phyloP scores from a whole-genome alignment of 2,888 invertebrate species.

The Leptogaster cylindrica region DNA sequence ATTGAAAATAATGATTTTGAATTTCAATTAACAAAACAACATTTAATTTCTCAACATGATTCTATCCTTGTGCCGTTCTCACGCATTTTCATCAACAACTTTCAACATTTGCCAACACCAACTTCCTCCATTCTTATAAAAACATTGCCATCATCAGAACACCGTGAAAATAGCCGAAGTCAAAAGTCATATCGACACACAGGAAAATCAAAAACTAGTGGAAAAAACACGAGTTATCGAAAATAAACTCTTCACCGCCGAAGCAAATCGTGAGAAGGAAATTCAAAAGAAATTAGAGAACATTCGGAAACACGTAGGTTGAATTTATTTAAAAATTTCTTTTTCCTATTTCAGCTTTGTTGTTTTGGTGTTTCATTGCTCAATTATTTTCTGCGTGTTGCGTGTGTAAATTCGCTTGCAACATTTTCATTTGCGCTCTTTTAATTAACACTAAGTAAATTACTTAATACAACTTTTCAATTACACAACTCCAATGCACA shows the following conservation, averaged over 20 bases:
- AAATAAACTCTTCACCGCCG: slow-evolving; percentile 79
- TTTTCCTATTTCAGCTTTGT: slow-evolving; percentile 25
- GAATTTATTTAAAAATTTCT: slow-evolving; percentile 48
- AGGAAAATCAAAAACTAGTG: slow-evolving; percentile 68
- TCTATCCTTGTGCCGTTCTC: slow-evolving; percentile 22
- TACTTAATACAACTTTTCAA: no score
- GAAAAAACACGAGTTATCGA: slow-evolving; percentile 73
- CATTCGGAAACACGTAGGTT: slow-evolving; percentile 82
- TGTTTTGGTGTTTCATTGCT: neutral
- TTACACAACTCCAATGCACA: no score
- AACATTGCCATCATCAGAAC: slow-evolving; percentile 62
- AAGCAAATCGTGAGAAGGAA: slow-evolving; percentile 84
- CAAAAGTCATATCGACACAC: slow-evolving; percentile 67
- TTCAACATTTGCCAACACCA: slow-evolving; percentile 6
- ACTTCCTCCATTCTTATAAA: slow-evolving; percentile 1
- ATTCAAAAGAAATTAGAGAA: slow-evolving; percentile 84
- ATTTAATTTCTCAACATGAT: slow-evolving; percentile 32
- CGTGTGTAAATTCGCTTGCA: neutral
- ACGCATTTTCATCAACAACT: slow-evolving; percentile 19
- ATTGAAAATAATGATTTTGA: no score
- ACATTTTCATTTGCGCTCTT: no score
- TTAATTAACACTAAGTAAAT: no score
- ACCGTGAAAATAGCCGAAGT: slow-evolving; percentile 73
- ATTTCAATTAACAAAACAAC: no score
- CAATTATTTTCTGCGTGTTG: neutral